These are phyloP conservation scores for Dunckerocampus dactyliophorus DNA, from an alignment of 2,113 vertebrate genomes.

Conservation along the genomic window DNA sequence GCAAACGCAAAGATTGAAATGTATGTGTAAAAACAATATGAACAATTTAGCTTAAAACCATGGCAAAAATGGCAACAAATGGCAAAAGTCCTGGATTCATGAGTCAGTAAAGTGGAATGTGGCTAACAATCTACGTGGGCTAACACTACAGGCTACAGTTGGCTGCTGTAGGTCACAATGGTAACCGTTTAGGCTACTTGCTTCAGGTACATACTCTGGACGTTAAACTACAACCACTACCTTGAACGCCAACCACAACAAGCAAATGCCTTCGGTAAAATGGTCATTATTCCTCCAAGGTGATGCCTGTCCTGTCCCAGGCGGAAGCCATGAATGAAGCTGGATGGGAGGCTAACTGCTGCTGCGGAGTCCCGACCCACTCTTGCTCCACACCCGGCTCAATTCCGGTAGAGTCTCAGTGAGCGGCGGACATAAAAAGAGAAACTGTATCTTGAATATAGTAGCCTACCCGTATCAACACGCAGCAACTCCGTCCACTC, in stretches of 20 bases:
- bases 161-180: neutral
- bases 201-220: neutral
- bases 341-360: slow-evolving; percentile 21
- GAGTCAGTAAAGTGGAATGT: slow-evolving; percentile 52
- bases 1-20: neutral
- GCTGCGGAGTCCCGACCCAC: slow-evolving; percentile 43
- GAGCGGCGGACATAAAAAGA: slow-evolving; percentile 16
- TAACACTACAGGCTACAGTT: neutral
- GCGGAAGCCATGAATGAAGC: slow-evolving; percentile 40
- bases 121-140: slow-evolving; percentile 18
- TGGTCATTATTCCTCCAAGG: slow-evolving; percentile 16
- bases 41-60: slow-evolving; percentile 2
- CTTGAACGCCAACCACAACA: neutral
- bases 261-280: slow-evolving; percentile 4
- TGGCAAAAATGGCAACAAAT: slow-evolving; percentile 11
- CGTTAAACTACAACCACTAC: neutral
- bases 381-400: slow-evolving; percentile 40
- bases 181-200: slow-evolving; percentile 2
- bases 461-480: slow-evolving; percentile 67
- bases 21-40: neutral
- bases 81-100: slow-evolving; percentile 25
- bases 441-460: slow-evolving; percentile 27
- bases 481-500: slow-evolving; percentile 55
- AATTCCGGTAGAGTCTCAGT: slow-evolving; percentile 22
- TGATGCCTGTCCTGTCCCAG: slow-evolving; percentile 28